Conservation (phyloP, 1,140 invertebrate species). For the Zaprionus camerounensis region DNA sequence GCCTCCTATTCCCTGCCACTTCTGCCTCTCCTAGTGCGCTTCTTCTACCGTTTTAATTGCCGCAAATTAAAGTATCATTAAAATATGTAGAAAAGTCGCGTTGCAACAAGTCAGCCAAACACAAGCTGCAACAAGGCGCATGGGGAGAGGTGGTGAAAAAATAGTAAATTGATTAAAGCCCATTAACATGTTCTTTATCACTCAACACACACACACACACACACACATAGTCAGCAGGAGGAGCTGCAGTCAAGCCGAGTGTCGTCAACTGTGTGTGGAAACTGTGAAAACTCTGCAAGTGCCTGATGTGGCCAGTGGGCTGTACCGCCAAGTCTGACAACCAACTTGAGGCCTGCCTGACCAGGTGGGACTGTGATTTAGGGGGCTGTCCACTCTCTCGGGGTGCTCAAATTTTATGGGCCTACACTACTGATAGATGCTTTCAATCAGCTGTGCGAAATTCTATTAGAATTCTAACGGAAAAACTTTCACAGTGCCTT, state of each 20-base stretch:
- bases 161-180: constrained; percentile 78
- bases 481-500: constrained; percentile 1
- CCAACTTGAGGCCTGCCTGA: neutral
- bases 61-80: constrained; percentile 78
- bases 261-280: constrained; percentile 26
- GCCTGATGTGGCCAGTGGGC: constrained; percentile 21
- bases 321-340: neutral
- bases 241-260: constrained; percentile 9
- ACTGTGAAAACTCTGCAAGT: neutral
- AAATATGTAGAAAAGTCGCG: constrained; percentile 67
- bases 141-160: constrained; percentile 28
- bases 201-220: constrained; percentile 62
- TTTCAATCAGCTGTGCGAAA: constrained; percentile 34
- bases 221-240: neutral
- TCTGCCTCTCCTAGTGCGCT: neutral
- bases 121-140: constrained; percentile 42
- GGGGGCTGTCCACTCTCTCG: constrained; percentile 47
- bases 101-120: constrained; percentile 26
- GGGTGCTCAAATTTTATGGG: constrained; percentile 73
- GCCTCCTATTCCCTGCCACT: neutral
- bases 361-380: constrained; percentile 17
- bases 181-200: constrained; percentile 83
- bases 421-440: constrained; percentile 52
- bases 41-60: constrained; percentile 75
- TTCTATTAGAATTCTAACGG: constrained; percentile 20